These are phyloP conservation scores for Laticauda laticaudata DNA, from an alignment of 2,113 vertebrate species.

Conservation along the genomic window DNA sequence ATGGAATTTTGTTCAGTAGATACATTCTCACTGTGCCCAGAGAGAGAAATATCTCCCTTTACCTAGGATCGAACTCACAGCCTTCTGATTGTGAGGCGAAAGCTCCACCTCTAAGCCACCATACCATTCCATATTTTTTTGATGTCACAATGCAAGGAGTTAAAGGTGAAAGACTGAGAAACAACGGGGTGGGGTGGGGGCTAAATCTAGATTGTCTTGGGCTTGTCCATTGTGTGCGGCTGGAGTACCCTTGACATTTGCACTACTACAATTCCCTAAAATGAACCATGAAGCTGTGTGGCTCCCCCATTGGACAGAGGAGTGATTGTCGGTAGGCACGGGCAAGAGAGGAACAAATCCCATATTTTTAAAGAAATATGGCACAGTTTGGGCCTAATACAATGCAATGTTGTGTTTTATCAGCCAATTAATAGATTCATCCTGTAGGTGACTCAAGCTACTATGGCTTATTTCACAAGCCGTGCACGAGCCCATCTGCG, in stretches of 20 bases:
- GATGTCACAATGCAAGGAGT: background rate
- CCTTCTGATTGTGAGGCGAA: too few relatives aligned
- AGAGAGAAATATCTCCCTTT: too few relatives aligned
- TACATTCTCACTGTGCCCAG: too few relatives aligned
- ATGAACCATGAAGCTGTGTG: background rate
- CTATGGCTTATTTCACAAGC: background rate
- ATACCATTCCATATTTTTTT: background rate
- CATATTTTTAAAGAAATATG: background rate
- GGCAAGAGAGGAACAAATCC: background rate
- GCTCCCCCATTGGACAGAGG: background rate
- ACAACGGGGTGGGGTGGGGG: rapidly evolving
- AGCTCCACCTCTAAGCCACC: too few relatives aligned
- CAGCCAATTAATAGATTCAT: background rate
- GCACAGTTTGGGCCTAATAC: background rate
- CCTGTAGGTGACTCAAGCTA: background rate
- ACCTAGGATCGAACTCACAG: too few relatives aligned
- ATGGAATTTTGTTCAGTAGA: too few relatives aligned
- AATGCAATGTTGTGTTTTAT: background rate
- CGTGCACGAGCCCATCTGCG: background rate
- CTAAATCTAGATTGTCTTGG: background rate
- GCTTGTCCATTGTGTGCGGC: background rate
- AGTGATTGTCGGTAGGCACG: background rate
- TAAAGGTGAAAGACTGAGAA: background rate
- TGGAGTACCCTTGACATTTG: background rate
- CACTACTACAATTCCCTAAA: background rate